phyloP scores from a whole-genome alignment of 2,113 vertebrate species.

The Herpailurus yagouaroundi region DNA sequence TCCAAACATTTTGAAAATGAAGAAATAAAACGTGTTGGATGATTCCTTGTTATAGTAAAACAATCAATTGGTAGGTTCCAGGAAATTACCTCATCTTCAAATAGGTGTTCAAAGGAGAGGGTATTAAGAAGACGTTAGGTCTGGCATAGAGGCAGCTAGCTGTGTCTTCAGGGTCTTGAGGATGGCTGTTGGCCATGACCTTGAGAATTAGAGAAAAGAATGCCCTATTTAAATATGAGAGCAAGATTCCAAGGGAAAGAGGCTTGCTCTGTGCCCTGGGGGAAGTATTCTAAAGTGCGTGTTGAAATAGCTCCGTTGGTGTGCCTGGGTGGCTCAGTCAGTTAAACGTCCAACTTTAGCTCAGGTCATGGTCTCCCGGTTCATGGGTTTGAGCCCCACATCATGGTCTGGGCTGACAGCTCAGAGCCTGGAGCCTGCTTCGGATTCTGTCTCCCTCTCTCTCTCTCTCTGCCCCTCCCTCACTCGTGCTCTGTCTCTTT shows the following conservation, averaged over 20 bases:
- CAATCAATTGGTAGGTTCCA: neutral
- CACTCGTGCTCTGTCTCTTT: no score
- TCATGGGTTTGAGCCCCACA: no score
- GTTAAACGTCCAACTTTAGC: no score
- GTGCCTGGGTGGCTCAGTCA: no score
- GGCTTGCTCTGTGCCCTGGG: neutral
- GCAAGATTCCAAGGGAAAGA: neutral
- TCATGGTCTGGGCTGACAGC: no score
- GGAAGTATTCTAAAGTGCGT: rapidly evolving
- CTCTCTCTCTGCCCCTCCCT: no score
- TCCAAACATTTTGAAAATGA: neutral
- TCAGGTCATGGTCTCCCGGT: no score
- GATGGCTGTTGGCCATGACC: neutral
- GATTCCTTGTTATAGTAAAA: conserved; percentile 32
- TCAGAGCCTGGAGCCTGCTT: no score
- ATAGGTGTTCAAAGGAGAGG: neutral
- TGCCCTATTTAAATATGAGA: neutral
- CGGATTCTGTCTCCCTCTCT: no score
- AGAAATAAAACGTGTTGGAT: conserved; percentile 39
- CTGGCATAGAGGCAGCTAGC: rapidly evolving
- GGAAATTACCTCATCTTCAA: neutral
- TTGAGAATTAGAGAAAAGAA: neutral
- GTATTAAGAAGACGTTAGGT: neutral
- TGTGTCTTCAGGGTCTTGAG: neutral
- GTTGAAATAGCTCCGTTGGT: neutral